These are phyloP conservation scores for Pseudorectes ferrugineus DNA, from an alignment of 2,113 vertebrate genomes.

Conservation along the genomic window DNA sequence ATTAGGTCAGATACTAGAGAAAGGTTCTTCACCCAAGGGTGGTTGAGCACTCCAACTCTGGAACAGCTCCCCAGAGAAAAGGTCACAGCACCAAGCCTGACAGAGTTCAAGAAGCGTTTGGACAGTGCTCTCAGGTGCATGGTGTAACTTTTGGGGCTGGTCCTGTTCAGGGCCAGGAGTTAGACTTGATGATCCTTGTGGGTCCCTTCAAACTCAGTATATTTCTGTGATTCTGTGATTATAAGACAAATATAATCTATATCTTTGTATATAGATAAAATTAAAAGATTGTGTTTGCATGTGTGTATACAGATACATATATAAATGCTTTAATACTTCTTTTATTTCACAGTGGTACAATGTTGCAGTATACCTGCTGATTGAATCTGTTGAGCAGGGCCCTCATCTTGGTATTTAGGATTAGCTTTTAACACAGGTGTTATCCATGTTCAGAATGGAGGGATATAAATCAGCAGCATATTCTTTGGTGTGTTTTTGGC, in stretches of 20 bases:
- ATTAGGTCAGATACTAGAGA: neutral
- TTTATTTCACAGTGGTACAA: neutral
- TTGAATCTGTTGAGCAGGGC: neutral
- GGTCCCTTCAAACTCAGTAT: neutral
- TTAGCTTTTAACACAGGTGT: neutral
- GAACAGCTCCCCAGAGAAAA: neutral
- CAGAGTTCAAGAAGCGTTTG: neutral
- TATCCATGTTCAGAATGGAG: neutral
- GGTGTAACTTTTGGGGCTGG: neutral
- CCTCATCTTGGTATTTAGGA: neutral
- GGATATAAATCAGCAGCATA: neutral
- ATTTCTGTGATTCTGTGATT: neutral
- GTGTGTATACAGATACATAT: neutral
- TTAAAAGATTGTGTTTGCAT: neutral
- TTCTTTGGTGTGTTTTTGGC: neutral
- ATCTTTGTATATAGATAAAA: neutral
- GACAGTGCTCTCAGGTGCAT: neutral
- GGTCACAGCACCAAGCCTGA: neutral
- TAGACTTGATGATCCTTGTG: neutral
- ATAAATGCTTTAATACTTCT: neutral
- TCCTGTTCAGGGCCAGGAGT: neutral
- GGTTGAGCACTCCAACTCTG: neutral
- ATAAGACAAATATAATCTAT: neutral
- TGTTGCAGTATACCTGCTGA: neutral
- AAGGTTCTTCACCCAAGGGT: neutral